Percentiles rank a stretch among this genome's conserved stretches.
Conservation (phyloP, 2,888 invertebrate species). For the Microctonus brassicae region DNA sequence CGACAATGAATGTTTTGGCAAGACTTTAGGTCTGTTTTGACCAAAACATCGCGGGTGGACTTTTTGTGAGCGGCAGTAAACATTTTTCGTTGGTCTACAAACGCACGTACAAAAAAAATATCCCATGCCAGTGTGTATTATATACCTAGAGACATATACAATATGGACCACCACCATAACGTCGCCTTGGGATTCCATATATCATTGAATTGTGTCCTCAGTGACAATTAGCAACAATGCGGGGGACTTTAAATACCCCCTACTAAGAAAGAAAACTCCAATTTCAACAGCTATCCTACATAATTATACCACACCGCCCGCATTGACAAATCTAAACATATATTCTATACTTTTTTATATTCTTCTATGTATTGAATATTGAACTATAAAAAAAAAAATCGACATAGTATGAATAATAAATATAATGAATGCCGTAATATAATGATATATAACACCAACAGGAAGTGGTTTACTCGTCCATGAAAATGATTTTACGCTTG, state of each 20-base stretch:
- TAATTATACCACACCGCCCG: slow-evolving; percentile 20
- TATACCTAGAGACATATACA: too few relatives aligned
- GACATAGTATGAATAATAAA: neutral
- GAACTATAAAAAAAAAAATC: neutral
- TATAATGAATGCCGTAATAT: neutral
- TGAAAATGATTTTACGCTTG: slow-evolving; percentile 21
- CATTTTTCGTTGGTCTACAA: too few relatives aligned
- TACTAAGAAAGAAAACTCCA: slow-evolving; percentile 44
- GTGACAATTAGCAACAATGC: slow-evolving; percentile 64
- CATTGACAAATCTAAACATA: slow-evolving; percentile 23
- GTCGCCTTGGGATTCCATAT: neutral
- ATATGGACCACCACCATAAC: slow-evolving; percentile 53
- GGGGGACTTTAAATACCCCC: slow-evolving; percentile 50
- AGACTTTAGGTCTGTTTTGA: slow-evolving; percentile 3
- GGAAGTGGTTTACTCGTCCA: slow-evolving; percentile 14
- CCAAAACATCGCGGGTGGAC: slow-evolving; percentile 15
- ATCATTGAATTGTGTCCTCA: slow-evolving; percentile 4
- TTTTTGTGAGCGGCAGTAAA: slow-evolving; percentile 16
- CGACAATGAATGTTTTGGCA: slow-evolving; percentile 62
- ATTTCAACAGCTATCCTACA: neutral
- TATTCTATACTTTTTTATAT: slow-evolving; percentile 41
- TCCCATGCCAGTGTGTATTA: too few relatives aligned
- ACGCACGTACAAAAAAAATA: too few relatives aligned
- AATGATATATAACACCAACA: neutral
- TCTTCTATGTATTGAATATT: slow-evolving; percentile 44